Conservation (phyloP, 2,888 invertebrate species). For the Nomada hirtipes region DNA sequence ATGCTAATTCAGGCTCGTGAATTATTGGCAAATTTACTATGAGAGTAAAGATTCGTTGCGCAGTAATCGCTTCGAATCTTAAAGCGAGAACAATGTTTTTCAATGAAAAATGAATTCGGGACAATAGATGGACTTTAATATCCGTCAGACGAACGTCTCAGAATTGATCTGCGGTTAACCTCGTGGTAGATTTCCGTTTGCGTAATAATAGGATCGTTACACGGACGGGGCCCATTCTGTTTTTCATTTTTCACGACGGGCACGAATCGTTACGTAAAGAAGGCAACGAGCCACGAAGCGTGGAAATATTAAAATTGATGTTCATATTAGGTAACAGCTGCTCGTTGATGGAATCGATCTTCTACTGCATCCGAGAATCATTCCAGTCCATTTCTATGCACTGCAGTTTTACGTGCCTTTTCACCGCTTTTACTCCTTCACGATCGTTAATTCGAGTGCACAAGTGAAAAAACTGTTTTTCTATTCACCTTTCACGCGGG, state of each 20-base stretch:
- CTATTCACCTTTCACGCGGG: slow-evolving; percentile 1
- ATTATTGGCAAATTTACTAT: not conserved
- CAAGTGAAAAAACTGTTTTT: not conserved
- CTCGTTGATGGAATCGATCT: slow-evolving; percentile 38
- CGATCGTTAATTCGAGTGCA: not conserved
- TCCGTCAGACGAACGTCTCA: slow-evolving; percentile 39
- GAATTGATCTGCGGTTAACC: slow-evolving; percentile 51
- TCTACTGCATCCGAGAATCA: slow-evolving; percentile 21
- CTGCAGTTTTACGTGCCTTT: not conserved
- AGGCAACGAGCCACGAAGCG: slow-evolving; percentile 54
- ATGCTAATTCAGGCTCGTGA: not conserved
- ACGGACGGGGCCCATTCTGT: slow-evolving; percentile 40
- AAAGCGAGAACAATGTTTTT: slow-evolving; percentile 14
- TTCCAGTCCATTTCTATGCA: not conserved
- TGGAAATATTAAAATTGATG: slow-evolving; percentile 67
- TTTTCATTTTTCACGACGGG: slow-evolving; percentile 1
- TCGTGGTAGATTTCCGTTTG: slow-evolving; percentile 62
- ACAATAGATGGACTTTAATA: slow-evolving; percentile 9
- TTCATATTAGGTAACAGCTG: slow-evolving; percentile 62
- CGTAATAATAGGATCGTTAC: slow-evolving; percentile 66
- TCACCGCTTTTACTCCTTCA: slow-evolving; percentile 8
- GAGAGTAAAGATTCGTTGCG: not conserved
- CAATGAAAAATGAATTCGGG: slow-evolving; percentile 9
- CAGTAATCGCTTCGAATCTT: not conserved
- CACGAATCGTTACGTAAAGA: slow-evolving; percentile 59